A percentile compares a stretch with the other conserved stretches of the same genome.
phyloP scores from a whole-genome alignment of 2,888 invertebrate species.

The Palloptera scutellata region DNA sequence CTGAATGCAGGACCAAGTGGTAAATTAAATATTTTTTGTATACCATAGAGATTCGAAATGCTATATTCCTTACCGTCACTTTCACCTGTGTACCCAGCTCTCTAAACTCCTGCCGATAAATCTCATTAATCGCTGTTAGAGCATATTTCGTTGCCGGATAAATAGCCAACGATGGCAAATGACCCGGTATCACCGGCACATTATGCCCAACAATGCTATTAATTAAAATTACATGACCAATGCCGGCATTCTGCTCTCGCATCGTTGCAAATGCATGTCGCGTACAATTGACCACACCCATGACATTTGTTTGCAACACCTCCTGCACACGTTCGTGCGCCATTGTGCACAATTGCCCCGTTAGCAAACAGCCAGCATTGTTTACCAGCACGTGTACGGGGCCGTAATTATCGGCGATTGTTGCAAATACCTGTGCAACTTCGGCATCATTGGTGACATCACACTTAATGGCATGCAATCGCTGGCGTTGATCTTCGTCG shows the following conservation, averaged over 20 bases:
- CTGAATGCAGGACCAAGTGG: conserved; percentile 55
- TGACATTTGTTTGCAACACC: conserved; percentile 64
- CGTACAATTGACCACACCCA: conserved; percentile 63
- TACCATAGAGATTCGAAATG: background rate
- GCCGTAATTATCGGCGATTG: conserved; percentile 65
- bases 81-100: conserved; percentile 62
- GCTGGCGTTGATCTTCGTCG: conserved; percentile 31
- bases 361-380: conserved; percentile 66
- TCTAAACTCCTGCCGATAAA: conserved; percentile 68
- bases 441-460: conserved; percentile 67
- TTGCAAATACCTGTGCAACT: conserved; percentile 65
- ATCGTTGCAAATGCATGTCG: conserved; percentile 65
- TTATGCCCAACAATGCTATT: conserved; percentile 55
- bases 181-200: conserved; percentile 41
- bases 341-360: conserved; percentile 42
- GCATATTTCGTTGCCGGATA: conserved; percentile 71
- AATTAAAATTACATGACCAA: conserved; percentile 64
- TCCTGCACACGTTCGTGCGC: conserved; percentile 50
- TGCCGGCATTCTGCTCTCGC: conserved; percentile 56
- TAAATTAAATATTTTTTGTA: background rate
- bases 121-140: conserved; percentile 69
- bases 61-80: conserved; percentile 58
- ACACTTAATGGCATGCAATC: conserved; percentile 40
- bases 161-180: conserved; percentile 42
- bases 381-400: conserved; percentile 69